Evolutionary conservation across 2,888 invertebrate genomes (phyloP).

Genomic region (Drosophila limbata): DNA sequence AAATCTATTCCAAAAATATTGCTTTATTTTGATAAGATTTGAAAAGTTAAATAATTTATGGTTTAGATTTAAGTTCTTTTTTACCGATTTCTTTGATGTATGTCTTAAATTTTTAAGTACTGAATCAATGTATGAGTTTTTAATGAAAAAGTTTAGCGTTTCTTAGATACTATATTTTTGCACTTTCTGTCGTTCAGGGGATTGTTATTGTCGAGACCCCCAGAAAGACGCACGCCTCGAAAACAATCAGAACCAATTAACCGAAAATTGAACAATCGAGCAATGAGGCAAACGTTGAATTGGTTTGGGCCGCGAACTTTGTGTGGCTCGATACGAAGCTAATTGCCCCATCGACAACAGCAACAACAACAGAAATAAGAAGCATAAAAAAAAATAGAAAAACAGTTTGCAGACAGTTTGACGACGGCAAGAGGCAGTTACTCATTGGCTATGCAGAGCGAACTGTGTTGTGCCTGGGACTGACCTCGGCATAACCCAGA

Average conservation of each 20-base stretch:
- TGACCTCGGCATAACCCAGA: slow-evolving; percentile 67
- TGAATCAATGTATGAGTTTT: background rate
- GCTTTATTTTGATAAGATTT: background rate
- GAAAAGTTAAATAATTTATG: background rate
- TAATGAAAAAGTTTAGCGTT: background rate
- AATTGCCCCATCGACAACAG: slow-evolving; percentile 72
- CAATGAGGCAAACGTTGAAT: slow-evolving; percentile 48
- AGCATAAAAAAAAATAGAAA: background rate
- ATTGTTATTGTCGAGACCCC: slow-evolving; percentile 21
- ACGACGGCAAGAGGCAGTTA: slow-evolving; percentile 59
- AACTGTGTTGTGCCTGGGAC: slow-evolving; percentile 25
- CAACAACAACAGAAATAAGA: slow-evolving; percentile 5
- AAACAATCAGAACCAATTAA: slow-evolving; percentile 82
- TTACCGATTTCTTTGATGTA: no score
- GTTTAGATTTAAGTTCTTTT: background rate
- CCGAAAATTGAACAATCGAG: slow-evolving; percentile 77
- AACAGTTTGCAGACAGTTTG: slow-evolving; percentile 71
- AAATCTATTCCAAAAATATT: background rate
- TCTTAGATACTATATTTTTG: background rate
- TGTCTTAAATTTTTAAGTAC: background rate
- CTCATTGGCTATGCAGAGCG: slow-evolving; percentile 67
- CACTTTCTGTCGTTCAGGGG: background rate
- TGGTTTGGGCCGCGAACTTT: slow-evolving; percentile 60
- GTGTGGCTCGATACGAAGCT: slow-evolving; percentile 57
- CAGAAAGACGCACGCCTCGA: slow-evolving; percentile 69